Conservation (phyloP, 1,140 invertebrate genomes). For the Calycopis cecrops region DNA sequence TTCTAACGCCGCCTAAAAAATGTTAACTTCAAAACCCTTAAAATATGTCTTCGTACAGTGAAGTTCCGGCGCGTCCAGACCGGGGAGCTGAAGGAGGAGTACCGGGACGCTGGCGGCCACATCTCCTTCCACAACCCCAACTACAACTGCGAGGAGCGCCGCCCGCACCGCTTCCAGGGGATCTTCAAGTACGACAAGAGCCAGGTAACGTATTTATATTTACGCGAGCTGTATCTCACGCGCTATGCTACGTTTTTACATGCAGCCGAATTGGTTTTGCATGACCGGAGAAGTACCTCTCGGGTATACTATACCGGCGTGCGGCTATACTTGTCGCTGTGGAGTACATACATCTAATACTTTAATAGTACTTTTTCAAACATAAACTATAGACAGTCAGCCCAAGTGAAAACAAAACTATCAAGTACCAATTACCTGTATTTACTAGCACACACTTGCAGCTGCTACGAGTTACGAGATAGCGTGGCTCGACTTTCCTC, state of each 20-base stretch:
- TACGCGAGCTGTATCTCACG: too few species aligned
- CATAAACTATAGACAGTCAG: too few species aligned
- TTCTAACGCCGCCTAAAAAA: too few species aligned
- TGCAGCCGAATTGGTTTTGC: too few species aligned
- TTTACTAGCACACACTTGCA: neutral
- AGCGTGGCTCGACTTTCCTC: too few species aligned
- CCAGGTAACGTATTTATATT: conserved; percentile 59
- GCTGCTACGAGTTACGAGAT: too few species aligned
- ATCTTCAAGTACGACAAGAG: conserved; percentile 72
- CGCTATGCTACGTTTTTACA: too few species aligned
- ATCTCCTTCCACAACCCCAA: conserved; percentile 74
- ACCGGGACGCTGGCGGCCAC: conserved; percentile 52
- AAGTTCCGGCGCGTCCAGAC: conserved; percentile 34
- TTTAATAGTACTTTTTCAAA: too few species aligned
- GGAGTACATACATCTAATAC: too few species aligned
- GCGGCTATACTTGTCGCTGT: too few species aligned
- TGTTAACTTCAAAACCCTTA: neutral
- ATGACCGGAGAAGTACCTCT: too few species aligned
- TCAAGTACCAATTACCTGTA: neutral
- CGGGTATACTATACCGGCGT: too few species aligned
- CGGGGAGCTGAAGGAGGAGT: conserved; percentile 56
- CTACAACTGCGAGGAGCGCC: conserved; percentile 57
- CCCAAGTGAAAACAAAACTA: neutral
- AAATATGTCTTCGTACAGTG: conserved; percentile 36
- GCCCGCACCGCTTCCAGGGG: conserved; percentile 59